Percentiles rank a stretch among this genome's conserved stretches.
phyloP scores from a whole-genome alignment of 2,797 vertebrate genomes.

The Lepilemur septentrionalis region DNA sequence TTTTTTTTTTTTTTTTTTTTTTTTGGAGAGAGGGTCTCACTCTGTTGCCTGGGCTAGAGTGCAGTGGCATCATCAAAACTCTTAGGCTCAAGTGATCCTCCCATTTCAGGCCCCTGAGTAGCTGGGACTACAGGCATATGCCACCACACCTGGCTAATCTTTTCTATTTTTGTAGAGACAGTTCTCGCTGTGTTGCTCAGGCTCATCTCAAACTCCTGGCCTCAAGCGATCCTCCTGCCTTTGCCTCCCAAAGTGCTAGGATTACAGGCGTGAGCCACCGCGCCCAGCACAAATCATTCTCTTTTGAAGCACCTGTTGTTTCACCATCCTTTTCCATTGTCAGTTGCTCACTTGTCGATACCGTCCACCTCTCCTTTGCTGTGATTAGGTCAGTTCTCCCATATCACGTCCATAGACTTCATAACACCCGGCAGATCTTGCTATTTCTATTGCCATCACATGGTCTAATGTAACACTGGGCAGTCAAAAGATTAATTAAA shows the following conservation, averaged over 20 bases:
- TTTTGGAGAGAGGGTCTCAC: neutral
- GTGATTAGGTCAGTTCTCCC: neutral
- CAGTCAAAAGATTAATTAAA: neutral
- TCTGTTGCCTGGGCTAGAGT: neutral
- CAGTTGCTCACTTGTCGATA: neutral
- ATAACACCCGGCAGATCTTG: neutral
- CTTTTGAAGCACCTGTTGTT: neutral
- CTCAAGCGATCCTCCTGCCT: neutral
- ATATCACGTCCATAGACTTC: neutral
- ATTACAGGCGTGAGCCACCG: neutral
- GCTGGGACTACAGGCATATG: too few relatives aligned
- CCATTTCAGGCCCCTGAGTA: too few relatives aligned
- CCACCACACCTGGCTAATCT: too few relatives aligned
- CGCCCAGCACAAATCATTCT: too few relatives aligned
- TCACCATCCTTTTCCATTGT: neutral
- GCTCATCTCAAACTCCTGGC: neutral
- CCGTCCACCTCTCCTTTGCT: neutral
- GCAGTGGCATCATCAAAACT: neutral
- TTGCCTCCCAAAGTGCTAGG: neutral
- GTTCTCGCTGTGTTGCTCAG: too few relatives aligned
- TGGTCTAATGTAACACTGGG: neutral
- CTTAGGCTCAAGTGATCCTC: too few relatives aligned
- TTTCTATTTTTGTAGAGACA: too few relatives aligned
- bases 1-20: too few relatives aligned
- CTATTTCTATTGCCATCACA: neutral